These are phyloP conservation scores for Gnathonemus echidnorhynchus DNA, from an alignment of 2,113 vertebrate genomes.

Conservation along the genomic window DNA sequence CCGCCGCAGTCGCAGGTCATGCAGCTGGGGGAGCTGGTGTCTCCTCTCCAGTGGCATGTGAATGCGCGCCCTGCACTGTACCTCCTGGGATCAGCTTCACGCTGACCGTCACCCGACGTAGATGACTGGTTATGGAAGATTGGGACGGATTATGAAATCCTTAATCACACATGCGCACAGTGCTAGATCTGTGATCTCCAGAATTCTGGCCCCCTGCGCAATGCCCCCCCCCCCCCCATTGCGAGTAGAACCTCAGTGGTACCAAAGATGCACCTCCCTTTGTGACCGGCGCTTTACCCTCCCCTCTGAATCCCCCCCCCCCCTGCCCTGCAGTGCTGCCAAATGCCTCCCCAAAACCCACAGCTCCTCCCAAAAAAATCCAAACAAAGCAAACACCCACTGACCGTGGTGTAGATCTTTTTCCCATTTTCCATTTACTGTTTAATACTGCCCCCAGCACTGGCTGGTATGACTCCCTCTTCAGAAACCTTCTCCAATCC, in stretches of 20 bases:
- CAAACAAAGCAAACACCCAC: not conserved
- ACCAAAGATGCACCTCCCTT: not conserved
- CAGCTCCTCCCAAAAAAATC: not conserved
- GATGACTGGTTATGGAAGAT: not conserved
- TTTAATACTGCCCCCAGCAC: not conserved
- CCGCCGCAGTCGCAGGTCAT: not conserved
- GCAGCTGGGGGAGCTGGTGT: not conserved
- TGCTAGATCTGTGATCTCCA: not conserved
- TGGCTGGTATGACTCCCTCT: not conserved
- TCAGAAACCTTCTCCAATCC: not conserved
- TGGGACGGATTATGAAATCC: not conserved
- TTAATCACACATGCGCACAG: not conserved
- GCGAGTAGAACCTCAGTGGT: not conserved
- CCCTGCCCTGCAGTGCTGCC: not conserved
- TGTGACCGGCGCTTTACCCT: slow-evolving; percentile 1
- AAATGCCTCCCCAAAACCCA: not conserved
- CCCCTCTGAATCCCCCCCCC: not conserved
- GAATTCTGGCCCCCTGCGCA: not conserved
- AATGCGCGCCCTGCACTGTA: not conserved
- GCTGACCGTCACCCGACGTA: not conserved
- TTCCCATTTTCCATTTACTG: not conserved
- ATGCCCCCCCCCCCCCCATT: not conserved
- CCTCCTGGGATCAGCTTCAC: not conserved
- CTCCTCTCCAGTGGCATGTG: not conserved
- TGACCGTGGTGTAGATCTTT: not conserved